Evolutionary conservation across 2,797 vertebrate genomes (phyloP), one percentile per base, ranked within the genome.

Genomic region (Eupleurogrammus muticus): DNA sequence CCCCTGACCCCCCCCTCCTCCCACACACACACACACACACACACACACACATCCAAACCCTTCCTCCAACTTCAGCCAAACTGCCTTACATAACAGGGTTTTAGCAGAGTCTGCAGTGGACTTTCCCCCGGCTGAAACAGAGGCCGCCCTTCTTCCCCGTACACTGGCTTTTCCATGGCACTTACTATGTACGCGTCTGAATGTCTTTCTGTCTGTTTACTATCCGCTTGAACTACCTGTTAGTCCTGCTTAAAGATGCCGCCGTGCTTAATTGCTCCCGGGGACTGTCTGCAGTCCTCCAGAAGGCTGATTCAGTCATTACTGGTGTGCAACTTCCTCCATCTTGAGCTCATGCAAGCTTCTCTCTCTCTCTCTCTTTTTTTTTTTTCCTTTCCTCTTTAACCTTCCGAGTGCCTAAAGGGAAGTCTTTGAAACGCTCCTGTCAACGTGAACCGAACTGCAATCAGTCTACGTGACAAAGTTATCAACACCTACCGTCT

Each of bases 31-130:
- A n/a, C n/a, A n/a, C n/a, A n/a, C 66, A 36, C 24, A 20, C 13
- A 17, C 66, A 14, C 9, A 44, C 57, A 23, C 36, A 17, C 40
- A 40, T 55, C 52, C 56, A 61, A 40, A 53, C 47, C 52, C 62
- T 24, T 32, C 53, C 36, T 48, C 53, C 69, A 59, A 32, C 64
- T 77, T 70, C 62, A 57, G 74, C 86, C 84, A 83, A 82, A 79
- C 66, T 24, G 54, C 68, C 77, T 91, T 90, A 92, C 77, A 81
- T 89, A 88, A 90, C 72, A 75, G 73, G 83, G 83, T 80, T 90
- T 90, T 83, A 86, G 80, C 56, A 69, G 77, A 85, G 85, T 86
- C 85, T 79, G 82, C 84, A 64, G 80, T 82, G 88, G 86, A 91
- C 89, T 84, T 87, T 80, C 17, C 16, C 48, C 79, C 50, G 11